Conservation (phyloP, 2,888 invertebrate species). For the Leptopterna dolabrata region DNA sequence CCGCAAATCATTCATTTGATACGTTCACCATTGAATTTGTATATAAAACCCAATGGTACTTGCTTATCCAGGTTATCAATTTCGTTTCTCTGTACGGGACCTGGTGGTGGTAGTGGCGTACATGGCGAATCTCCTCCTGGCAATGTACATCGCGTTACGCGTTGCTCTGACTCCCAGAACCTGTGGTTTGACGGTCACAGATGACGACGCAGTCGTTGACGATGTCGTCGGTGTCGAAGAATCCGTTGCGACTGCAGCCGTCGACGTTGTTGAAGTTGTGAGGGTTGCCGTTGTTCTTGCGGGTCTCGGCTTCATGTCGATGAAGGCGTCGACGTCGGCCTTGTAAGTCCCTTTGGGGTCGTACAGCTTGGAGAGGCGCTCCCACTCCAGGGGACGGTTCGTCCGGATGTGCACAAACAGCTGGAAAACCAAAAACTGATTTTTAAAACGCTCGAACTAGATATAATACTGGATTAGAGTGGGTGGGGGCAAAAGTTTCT, state of each 20-base stretch:
- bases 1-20: too few relatives aligned
- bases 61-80: too few relatives aligned
- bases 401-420: neutral
- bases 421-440: too few relatives aligned
- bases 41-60: too few relatives aligned
- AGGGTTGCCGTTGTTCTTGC: neutral
- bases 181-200: neutral
- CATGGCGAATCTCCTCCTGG: neutral
- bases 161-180: neutral
- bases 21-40: too few relatives aligned
- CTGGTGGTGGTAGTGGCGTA: neutral
- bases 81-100: too few relatives aligned
- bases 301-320: neutral
- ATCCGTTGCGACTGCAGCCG: neutral
- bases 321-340: constrained; percentile 10
- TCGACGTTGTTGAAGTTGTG: neutral
- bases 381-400: constrained; percentile 11
- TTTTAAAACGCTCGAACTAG: neutral
- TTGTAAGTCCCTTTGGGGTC: constrained; percentile 23
- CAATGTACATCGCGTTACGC: neutral
- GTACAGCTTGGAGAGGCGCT: constrained; percentile 27
- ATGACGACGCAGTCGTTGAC: neutral
- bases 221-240: neutral
- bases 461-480: neutral
- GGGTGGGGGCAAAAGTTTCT: too few relatives aligned